These are phyloP conservation scores for Pyralis farinalis DNA, from an alignment of 2,888 invertebrate genomes.

Conservation along the genomic window DNA sequence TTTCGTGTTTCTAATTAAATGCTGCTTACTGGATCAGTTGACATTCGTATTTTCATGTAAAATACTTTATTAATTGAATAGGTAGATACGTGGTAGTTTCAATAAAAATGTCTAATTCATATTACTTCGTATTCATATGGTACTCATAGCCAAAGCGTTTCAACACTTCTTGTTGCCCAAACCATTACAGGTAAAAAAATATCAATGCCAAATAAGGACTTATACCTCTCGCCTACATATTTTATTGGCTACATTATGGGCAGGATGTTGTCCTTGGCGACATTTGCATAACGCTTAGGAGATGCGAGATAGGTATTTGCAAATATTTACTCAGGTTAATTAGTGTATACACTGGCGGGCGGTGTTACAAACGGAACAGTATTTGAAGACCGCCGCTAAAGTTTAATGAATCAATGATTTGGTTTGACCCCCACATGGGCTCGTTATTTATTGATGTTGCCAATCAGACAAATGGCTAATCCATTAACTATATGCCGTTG, in stretches of 20 bases:
- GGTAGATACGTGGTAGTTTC: no score
- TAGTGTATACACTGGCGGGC: conserved; percentile 43
- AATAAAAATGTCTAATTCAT: no score
- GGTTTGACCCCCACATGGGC: conserved; percentile 53
- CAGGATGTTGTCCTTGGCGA: no score
- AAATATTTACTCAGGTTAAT: conserved; percentile 66
- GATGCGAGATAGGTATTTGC: conserved; percentile 11
- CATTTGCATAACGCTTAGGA: not conserved
- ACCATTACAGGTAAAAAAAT: no score
- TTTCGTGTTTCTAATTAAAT: conserved; percentile 50
- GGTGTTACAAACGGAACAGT: conserved; percentile 42
- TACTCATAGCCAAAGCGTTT: no score
- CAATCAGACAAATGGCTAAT: conserved; percentile 79
- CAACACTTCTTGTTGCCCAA: no score
- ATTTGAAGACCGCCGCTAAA: conserved; percentile 54
- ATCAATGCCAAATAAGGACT: no score
- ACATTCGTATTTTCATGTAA: no score
- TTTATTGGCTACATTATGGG: not conserved
- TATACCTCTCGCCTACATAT: conserved; percentile 4
- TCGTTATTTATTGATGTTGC: conserved; percentile 73
- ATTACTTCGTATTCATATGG: no score
- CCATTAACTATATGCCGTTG: conserved; percentile 44
- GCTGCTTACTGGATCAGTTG: conserved; percentile 27
- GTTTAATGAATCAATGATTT: conserved; percentile 72
- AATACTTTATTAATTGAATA: no score